These are phyloP conservation scores for Drosophila eohydei DNA, from an alignment of 2,888 invertebrate species.

Conservation along the genomic window DNA sequence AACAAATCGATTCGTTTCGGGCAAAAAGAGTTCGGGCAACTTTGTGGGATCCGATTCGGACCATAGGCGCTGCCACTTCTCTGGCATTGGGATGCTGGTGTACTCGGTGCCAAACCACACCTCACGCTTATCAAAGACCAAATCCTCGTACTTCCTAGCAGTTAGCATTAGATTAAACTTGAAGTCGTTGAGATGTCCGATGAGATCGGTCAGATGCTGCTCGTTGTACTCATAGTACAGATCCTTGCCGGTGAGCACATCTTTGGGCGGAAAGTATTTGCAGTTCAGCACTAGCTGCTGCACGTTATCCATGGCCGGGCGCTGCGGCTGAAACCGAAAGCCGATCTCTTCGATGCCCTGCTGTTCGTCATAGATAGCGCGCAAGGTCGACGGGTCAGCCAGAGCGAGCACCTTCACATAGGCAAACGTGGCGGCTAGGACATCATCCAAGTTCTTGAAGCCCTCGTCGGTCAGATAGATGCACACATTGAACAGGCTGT, in stretches of 20 bases:
- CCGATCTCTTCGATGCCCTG: slow-evolving; percentile 91
- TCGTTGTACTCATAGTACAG: slow-evolving; percentile 92
- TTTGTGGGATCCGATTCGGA: slow-evolving; percentile 86
- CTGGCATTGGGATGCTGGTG: slow-evolving; percentile 87
- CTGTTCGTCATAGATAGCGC: slow-evolving; percentile 86
- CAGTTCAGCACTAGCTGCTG: slow-evolving; percentile 91
- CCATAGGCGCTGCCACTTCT: slow-evolving; percentile 89
- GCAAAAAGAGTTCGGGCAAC: slow-evolving; percentile 88
- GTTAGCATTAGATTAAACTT: slow-evolving; percentile 84
- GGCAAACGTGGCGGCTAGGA: slow-evolving; percentile 91
- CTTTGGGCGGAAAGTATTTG: slow-evolving; percentile 91
- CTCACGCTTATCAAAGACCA: slow-evolving; percentile 88
- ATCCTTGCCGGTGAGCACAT: slow-evolving; percentile 91
- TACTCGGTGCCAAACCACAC: slow-evolving; percentile 95
- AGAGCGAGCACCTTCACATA: slow-evolving; percentile 90
- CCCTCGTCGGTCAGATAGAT: slow-evolving; percentile 92
- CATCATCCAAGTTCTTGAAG: slow-evolving; percentile 89
- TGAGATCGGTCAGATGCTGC: slow-evolving; percentile 84
- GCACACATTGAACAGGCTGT: slow-evolving; percentile 90
- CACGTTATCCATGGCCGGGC: slow-evolving; percentile 90
- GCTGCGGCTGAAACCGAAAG: slow-evolving; percentile 90
- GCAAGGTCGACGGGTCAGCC: slow-evolving; percentile 35
- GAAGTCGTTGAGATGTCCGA: slow-evolving; percentile 77
- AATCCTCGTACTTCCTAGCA: slow-evolving; percentile 77
- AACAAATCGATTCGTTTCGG: slow-evolving; percentile 90